Evolutionary conservation across 2,797 vertebrate genomes (phyloP), one percentile per base, ranked within the genome.

Genomic region (Hydrocynus forskahlii): DNA sequence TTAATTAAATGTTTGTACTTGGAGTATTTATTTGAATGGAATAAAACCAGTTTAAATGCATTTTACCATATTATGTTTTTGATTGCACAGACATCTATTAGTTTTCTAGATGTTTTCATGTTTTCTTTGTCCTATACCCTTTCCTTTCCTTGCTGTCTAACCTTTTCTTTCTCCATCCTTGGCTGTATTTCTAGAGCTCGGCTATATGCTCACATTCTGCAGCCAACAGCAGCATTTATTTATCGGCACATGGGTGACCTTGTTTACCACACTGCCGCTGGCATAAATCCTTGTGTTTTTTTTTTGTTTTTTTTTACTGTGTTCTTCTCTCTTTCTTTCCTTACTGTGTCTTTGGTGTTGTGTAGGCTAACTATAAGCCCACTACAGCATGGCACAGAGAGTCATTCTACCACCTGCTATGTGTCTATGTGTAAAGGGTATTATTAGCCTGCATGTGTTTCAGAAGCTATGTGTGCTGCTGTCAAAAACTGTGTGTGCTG

Each of bases 181-280:
- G 29, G 1, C 29, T 29, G 29, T 29, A 29, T 12, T 50, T 50
- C 12, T 50, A 13, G 12, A 50, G 48, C 10, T 50, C 48, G 1
- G 48, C 48, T 50, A 10, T 50, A 50, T 13, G 48, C 48, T 12
- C 48, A 10, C 12, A 50, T 13, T 13, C 48, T 13, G 2, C 12
- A 50, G 48, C 8, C 48, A 50, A 13, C 48, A 50, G 48, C 75
- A 29, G 45, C 9, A 59, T 62, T 62, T 60, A 60, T 60, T 76
- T 50, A 50, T 50, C 69, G 79, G 57, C 13, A 13, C 3, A 14
- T 29, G 25, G 8, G 9, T 52, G 80, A 68, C 10, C 70, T 86
- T 76, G 79, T 82, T 87, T 87, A 5, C 40, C 21, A 70, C 35
- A 50, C 29, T 62, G 62, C 62, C 8, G 16, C 67, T 55, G 52